Evolutionary conservation across 2,113 vertebrate genomes (phyloP).

Genomic region (Mesembrinibis cayennensis): DNA sequence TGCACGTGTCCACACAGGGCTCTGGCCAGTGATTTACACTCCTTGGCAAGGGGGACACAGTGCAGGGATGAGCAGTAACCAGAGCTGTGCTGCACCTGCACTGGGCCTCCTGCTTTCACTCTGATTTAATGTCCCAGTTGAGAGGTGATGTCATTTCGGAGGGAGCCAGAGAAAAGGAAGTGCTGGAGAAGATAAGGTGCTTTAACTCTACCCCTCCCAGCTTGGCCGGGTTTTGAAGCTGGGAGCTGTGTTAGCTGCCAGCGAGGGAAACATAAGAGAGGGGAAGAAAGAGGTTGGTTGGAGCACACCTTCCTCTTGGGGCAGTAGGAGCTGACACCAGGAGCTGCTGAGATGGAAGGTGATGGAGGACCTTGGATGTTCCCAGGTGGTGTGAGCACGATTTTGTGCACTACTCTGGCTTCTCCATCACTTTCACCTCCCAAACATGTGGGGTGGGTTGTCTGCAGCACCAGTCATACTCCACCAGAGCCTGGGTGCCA

Average conservation of each 20-base stretch:
- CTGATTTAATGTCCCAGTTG: constrained; percentile 86
- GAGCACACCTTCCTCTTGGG: neutral
- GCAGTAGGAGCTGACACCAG: neutral
- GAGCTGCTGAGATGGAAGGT: neutral
- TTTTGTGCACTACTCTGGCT: neutral
- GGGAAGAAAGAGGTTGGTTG: neutral
- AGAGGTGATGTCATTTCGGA: constrained; percentile 89
- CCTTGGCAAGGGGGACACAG: neutral
- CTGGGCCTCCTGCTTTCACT: constrained; percentile 80
- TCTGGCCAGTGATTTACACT: neutral
- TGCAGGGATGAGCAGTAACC: neutral
- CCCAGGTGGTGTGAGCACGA: neutral
- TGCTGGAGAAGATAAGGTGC: constrained; percentile 41
- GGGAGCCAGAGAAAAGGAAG: constrained; percentile 70
- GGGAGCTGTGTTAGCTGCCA: neutral
- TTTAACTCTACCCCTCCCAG: constrained; percentile 2
- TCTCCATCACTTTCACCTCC: neutral
- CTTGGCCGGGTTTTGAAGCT: neutral
- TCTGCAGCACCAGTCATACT: neutral
- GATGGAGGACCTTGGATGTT: neutral
- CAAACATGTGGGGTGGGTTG: neutral
- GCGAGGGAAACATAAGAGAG: neutral
- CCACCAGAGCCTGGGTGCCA: neutral
- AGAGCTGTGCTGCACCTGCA: constrained; percentile 75
- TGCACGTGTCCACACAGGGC: rapidly evolving